phyloP scores from a whole-genome alignment of 35 echinoderm and acorn worm species.

The Lytechinus pictus region DNA sequence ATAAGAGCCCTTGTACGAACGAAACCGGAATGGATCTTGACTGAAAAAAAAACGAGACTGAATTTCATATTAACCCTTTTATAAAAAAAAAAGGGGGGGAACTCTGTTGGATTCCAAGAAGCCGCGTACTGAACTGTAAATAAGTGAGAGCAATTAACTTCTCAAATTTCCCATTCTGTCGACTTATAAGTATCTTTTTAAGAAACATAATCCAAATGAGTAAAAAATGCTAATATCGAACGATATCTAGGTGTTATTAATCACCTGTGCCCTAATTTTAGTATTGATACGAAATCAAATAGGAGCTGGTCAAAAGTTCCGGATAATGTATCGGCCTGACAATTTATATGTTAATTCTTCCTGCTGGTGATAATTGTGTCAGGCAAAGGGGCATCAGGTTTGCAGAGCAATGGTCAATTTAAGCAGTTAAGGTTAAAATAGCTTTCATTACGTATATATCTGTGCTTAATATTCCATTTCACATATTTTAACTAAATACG shows the following conservation, averaged over 20 bases:
- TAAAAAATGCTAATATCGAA: background rate
- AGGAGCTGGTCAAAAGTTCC: background rate
- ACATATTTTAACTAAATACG: too few relatives aligned
- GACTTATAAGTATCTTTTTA: background rate
- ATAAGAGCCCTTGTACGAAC: too few relatives aligned
- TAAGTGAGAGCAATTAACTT: too few relatives aligned
- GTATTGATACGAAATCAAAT: background rate
- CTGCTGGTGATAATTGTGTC: background rate
- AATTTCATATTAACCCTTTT: too few relatives aligned
- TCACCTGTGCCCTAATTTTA: background rate
- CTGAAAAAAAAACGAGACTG: too few relatives aligned
- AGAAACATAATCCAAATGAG: background rate
- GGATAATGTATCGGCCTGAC: background rate
- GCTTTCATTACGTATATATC: background rate
- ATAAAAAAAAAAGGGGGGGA: too few relatives aligned
- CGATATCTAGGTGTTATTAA: background rate
- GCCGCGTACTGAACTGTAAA: too few relatives aligned
- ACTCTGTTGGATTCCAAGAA: too few relatives aligned
- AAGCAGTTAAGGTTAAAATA: background rate
- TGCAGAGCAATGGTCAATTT: background rate
- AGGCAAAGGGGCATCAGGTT: background rate
- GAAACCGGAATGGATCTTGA: too few relatives aligned
- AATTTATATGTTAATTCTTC: background rate
- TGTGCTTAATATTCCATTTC: too few relatives aligned
- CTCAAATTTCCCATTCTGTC: too few relatives aligned